phyloP scores from a whole-genome alignment of 2,797 vertebrate species.

The Schizopygopsis malacanthus region DNA sequence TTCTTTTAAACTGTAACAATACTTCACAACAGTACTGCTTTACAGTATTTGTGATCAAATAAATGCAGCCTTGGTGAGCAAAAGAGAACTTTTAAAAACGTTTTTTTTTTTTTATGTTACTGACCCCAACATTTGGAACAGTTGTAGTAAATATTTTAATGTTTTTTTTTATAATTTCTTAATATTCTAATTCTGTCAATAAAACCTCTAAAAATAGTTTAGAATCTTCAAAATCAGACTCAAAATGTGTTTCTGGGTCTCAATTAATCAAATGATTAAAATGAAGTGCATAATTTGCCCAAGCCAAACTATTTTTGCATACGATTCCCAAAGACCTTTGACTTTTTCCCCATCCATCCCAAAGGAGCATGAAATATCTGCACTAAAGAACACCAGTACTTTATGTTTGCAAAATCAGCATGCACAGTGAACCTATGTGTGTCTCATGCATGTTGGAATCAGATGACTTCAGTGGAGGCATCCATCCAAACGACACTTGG shows the following conservation, averaged over 20 bases:
- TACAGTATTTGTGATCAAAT: not conserved
- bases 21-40: not conserved
- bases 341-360: not conserved
- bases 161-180: too few relatives aligned
- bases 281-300: not conserved
- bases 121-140: not conserved
- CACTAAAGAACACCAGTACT: slow-evolving; percentile 23
- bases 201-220: not conserved
- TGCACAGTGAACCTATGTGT: slow-evolving; percentile 21
- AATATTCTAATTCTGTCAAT: not conserved
- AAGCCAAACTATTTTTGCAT: not conserved
- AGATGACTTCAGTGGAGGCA: slow-evolving; percentile 46
- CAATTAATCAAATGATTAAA: not conserved
- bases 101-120: not conserved
- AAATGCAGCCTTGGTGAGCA: not conserved
- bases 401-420: slow-evolving; percentile 21
- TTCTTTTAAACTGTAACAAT: not conserved
- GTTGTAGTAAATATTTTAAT: not conserved
- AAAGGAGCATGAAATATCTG: slow-evolving; percentile 16
- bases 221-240: not conserved
- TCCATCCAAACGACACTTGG: slow-evolving; percentile 48
- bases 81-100: not conserved
- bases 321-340: not conserved
- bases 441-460: slow-evolving; percentile 41
- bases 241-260: not conserved